Conservation (phyloP, 2,113 vertebrate species). For the Chroicocephalus ridibundus region DNA sequence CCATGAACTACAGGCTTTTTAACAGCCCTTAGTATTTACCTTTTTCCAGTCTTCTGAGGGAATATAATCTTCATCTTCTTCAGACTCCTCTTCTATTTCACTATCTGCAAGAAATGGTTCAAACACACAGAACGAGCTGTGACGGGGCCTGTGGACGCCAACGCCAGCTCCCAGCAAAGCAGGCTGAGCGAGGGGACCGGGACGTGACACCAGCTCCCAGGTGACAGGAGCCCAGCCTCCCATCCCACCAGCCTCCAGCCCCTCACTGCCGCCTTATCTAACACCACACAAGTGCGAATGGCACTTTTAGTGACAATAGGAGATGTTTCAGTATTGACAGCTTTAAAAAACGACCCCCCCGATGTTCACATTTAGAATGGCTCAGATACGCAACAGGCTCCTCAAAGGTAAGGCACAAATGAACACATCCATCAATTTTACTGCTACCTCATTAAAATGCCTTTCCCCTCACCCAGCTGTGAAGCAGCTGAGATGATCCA, state of each 20-base stretch:
- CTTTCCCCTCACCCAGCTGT: not conserved
- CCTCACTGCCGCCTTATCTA: not conserved
- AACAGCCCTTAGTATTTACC: conserved; percentile 67
- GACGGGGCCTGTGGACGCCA: not conserved
- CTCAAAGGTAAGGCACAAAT: not conserved
- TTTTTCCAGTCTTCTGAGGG: conserved; percentile 99
- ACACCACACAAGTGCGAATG: not conserved
- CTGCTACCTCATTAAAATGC: not conserved
- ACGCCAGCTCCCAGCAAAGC: not conserved
- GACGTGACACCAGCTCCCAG: not conserved
- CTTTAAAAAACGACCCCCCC: not conserved
- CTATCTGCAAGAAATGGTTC: conserved; percentile 75
- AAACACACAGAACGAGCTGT: not conserved
- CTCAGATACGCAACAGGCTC: not conserved
- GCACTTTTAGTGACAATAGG: not conserved
- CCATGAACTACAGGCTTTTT: not conserved
- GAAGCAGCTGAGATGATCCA: not conserved
- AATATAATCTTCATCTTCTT: conserved; percentile 98
- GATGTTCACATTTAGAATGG: not conserved
- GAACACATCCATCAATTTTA: not conserved
- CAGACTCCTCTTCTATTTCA: conserved; percentile 93
- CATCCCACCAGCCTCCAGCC: not conserved
- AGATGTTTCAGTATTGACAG: rapidly evolving
- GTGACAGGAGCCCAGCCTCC: not conserved
- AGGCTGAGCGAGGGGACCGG: not conserved